Percentiles rank a stretch among this genome's conserved stretches.
These are phyloP conservation scores for Palloptera scutellata DNA, from an alignment of 2,888 invertebrate species.

Conservation along the genomic window DNA sequence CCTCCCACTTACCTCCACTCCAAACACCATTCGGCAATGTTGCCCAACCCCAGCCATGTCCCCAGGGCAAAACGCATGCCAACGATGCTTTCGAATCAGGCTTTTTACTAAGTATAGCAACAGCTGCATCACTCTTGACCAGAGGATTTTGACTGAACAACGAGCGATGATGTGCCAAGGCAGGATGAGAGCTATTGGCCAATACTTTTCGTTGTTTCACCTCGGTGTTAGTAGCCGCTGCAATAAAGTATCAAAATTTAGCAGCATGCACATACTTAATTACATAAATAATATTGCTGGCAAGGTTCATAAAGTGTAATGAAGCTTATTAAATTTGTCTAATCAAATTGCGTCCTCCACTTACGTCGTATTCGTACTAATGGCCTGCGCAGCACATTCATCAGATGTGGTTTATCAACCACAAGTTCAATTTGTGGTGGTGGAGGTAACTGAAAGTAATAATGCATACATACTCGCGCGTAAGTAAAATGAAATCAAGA, in stretches of 20 bases:
- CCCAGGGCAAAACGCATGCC: slow-evolving; percentile 68
- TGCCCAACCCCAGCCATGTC: slow-evolving; percentile 81
- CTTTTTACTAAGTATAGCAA: slow-evolving; percentile 64
- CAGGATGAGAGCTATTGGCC: slow-evolving; percentile 44
- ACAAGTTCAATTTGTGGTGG: slow-evolving; percentile 78
- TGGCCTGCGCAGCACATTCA: slow-evolving; percentile 71
- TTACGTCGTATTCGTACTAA: slow-evolving; percentile 72
- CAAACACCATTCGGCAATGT: slow-evolving; percentile 73
- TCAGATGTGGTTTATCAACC: slow-evolving; percentile 74
- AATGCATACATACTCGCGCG: no score
- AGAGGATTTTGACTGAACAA: slow-evolving; percentile 58
- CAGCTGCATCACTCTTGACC: slow-evolving; percentile 63
- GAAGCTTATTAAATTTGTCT: no score
- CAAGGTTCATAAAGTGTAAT: background rate
- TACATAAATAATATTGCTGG: background rate
- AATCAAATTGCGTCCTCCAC: slow-evolving; percentile 50
- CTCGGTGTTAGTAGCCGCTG: slow-evolving; percentile 68
- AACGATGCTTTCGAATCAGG: slow-evolving; percentile 62
- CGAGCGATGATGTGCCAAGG: slow-evolving; percentile 48
- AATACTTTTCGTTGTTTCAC: slow-evolving; percentile 59
- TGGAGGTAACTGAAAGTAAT: slow-evolving; percentile 70
- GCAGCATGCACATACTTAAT: background rate
- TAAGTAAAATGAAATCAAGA: background rate
- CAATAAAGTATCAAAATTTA: background rate
- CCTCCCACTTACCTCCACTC: slow-evolving; percentile 69